Percentiles rank a stretch among this genome's conserved stretches.
Conservation (phyloP, 2,113 vertebrate genomes). For the Erinaceus europaeus region DNA sequence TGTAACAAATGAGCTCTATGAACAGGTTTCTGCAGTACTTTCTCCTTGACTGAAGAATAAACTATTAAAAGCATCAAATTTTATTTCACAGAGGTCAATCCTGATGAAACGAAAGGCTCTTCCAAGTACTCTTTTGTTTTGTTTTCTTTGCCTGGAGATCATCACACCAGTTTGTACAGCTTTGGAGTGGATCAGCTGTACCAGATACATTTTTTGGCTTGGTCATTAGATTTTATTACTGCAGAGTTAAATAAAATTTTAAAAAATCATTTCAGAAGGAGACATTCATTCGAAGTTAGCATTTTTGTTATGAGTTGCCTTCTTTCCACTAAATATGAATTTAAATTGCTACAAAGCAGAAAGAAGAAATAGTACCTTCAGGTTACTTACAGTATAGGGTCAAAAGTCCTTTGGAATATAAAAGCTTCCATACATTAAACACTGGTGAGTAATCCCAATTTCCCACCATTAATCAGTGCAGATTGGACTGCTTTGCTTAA, state of each 20-base stretch:
- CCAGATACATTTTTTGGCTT: constrained; percentile 14
- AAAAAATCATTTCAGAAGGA: constrained; percentile 39
- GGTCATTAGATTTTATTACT: constrained; percentile 51
- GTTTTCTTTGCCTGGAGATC: not conserved
- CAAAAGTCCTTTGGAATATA: not conserved
- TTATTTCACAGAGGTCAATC: constrained; percentile 35
- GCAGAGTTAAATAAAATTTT: constrained; percentile 36
- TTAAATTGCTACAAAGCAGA: constrained; percentile 33
- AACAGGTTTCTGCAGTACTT: not conserved
- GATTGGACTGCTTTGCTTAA: not conserved
- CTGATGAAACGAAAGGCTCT: not conserved
- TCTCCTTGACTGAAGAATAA: constrained; percentile 41
- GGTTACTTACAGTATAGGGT: not conserved
- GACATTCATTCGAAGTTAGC: not conserved
- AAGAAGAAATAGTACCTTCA: constrained; percentile 30
- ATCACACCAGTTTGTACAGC: not conserved
- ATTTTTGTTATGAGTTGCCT: constrained; percentile 40
- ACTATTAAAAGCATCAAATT: not conserved
- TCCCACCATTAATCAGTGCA: not conserved
- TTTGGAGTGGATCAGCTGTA: constrained; percentile 36
- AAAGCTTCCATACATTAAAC: not conserved
- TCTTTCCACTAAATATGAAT: constrained; percentile 32
- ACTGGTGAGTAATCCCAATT: not conserved
- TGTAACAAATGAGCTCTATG: constrained; percentile 4
- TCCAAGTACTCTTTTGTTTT: constrained; percentile 25